Percentiles rank a stretch among this genome's conserved stretches.
Conservation (phyloP, 2,113 vertebrate genomes). For the Labeo catla region DNA sequence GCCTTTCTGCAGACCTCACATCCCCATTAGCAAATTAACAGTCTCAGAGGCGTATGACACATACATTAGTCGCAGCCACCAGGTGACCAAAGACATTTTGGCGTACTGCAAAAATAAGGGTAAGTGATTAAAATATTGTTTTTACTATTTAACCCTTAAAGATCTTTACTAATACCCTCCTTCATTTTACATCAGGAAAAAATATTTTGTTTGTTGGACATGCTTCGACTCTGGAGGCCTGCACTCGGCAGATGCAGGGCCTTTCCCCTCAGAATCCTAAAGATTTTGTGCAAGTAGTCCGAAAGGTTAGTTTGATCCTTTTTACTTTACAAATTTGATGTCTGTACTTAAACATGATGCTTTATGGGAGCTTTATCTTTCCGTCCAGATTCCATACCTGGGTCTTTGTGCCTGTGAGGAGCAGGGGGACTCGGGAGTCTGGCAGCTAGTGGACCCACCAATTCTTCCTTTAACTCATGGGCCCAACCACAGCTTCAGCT, state of each 20-base stretch:
- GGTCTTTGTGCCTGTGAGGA: slow-evolving; percentile 96
- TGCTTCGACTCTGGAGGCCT: slow-evolving; percentile 95
- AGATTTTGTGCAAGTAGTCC: slow-evolving; percentile 97
- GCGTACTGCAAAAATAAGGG: slow-evolving; percentile 91
- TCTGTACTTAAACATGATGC: neutral
- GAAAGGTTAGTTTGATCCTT: slow-evolving; percentile 83
- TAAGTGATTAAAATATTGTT: slow-evolving; percentile 58
- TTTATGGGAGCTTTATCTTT: neutral
- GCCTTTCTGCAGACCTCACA: slow-evolving; percentile 85
- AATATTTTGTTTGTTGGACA: slow-evolving; percentile 96
- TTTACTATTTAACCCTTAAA: neutral
- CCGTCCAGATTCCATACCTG: slow-evolving; percentile 91
- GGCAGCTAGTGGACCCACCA: slow-evolving; percentile 96
- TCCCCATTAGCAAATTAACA: slow-evolving; percentile 88
- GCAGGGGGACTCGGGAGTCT: slow-evolving; percentile 89
- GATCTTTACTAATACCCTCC: neutral
- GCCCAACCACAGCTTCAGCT: slow-evolving; percentile 97
- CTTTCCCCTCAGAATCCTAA: slow-evolving; percentile 92
- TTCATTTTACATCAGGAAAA: slow-evolving; percentile 77
- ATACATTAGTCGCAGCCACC: slow-evolving; percentile 94
- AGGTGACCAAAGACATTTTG: slow-evolving; percentile 95
- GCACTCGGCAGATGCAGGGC: slow-evolving; percentile 95
- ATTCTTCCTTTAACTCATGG: slow-evolving; percentile 96
- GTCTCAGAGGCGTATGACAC: slow-evolving; percentile 93
- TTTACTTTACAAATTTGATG: slow-evolving; percentile 8